These are phyloP conservation scores for Diplodus puntazzo DNA, from an alignment of 2,797 vertebrate genomes.

Conservation along the genomic window DNA sequence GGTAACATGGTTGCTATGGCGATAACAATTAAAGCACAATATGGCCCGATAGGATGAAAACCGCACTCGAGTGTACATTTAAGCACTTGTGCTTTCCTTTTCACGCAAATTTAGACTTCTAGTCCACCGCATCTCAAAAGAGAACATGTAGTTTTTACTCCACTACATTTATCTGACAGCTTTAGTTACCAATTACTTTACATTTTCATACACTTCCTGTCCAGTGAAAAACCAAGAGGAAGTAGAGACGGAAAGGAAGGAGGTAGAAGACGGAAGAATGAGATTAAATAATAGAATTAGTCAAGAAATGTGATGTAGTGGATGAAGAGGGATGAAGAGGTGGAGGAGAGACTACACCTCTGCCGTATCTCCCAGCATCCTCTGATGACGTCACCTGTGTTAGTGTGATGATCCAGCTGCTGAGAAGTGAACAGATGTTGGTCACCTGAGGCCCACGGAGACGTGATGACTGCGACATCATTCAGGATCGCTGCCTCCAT, in stretches of 20 bases:
- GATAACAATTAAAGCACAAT: neutral
- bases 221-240: neutral
- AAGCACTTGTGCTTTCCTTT: neutral
- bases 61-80: neutral
- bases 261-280: neutral
- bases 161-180: too few relatives aligned
- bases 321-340: neutral
- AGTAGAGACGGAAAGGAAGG: neutral
- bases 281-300: too few relatives aligned
- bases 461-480: conserved; percentile 16
- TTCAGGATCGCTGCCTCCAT: conserved; percentile 38
- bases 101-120: too few relatives aligned
- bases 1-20: neutral
- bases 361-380: neutral
- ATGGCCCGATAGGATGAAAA: neutral
- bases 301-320: neutral
- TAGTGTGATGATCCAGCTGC: conserved; percentile 24
- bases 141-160: too few relatives aligned
- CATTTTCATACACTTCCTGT: too few relatives aligned
- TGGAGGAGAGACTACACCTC: neutral
- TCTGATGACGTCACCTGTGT: neutral
- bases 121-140: too few relatives aligned
- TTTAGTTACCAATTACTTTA: too few relatives aligned
- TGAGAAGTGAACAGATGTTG: conserved; percentile 23
- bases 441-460: conserved; percentile 20